Evolutionary conservation across 2,888 invertebrate species (phyloP), one percentile per base, ranked within the genome.

Genomic region (Hypena proboscidalis): DNA sequence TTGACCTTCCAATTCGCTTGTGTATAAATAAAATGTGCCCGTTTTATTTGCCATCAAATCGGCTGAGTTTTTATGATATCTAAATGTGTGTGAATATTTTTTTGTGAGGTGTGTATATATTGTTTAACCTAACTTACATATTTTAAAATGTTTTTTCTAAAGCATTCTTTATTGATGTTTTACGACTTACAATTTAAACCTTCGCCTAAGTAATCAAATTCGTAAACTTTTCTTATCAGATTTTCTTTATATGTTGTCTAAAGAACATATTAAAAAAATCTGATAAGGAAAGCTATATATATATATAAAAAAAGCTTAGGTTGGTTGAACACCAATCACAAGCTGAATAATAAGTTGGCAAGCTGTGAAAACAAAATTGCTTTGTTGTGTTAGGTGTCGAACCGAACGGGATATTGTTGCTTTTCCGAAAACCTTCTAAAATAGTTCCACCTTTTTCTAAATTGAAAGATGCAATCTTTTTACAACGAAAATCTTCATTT

Each of bases 401-500:
- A 35, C 49, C 51, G 48, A 63, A 57, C 49, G 42, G 54, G 56
- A 51, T 47, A 58, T 41, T 47, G 56, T 58, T 65, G 51, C 47
- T 57, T 48, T 47, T 51, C 49, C 45, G 36, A 55, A 32, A 55
- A 57, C 54, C 50, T 55, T 55, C 31, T 19, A 36, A 58, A 60
- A 57, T 66, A 55, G 53, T 51, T 41, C 65, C 66, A 70, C 77
- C 74, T 76, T 75, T 72, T 65, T 17, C 17, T 58, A 72, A 77
- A 82, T 80, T 70, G 74, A 77, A 77, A 80, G 81, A 85, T 83
- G 71, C 80, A 78, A 83, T 85, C 83, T 80, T 29, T 59, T 37
- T 9, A 4, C 4, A n/a, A 7, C 23, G 15, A 14, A 17, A 4
- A 13, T 26, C 5, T 17, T 5, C 17, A n/a, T n/a, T n/a, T n/a